These are phyloP conservation scores for Octopus sinensis DNA, from an alignment of 1,140 invertebrate species.

Conservation along the genomic window DNA sequence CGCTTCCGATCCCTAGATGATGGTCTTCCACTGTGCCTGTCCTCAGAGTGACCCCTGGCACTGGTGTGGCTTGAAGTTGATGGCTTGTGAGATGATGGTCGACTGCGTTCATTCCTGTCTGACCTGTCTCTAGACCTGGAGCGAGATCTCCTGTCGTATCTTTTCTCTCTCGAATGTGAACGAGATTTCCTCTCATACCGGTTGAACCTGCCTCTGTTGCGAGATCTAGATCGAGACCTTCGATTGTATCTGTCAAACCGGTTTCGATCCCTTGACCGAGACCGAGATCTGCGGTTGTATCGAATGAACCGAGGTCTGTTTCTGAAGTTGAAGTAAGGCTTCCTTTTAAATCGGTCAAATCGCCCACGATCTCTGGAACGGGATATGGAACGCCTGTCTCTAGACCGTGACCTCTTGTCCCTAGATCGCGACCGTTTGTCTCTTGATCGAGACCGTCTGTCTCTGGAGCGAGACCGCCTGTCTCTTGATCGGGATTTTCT, in stretches of 20 bases:
- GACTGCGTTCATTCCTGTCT: constrained; percentile 31
- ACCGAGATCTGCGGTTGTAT: constrained; percentile 18
- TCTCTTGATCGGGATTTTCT: neutral
- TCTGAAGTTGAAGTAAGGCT: constrained; percentile 21
- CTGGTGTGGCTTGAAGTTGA: no score
- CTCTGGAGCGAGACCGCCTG: neutral
- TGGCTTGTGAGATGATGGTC: neutral
- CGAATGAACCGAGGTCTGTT: constrained; percentile 26
- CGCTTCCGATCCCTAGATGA: constrained; percentile 24
- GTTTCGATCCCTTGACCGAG: constrained; percentile 13
- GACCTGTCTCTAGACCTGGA: constrained; percentile 31
- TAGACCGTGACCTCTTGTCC: constrained; percentile 26
- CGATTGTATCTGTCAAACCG: constrained; percentile 24
- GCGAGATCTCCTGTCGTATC: constrained; percentile 34
- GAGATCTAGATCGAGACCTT: constrained; percentile 24
- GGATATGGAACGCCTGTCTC: constrained; percentile 15
- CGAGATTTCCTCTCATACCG: constrained; percentile 28
- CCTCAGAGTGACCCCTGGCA: no score
- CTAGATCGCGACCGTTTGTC: neutral
- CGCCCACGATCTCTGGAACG: neutral
- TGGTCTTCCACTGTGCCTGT: no score
- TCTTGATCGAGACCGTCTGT: constrained; percentile 18
- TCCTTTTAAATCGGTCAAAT: constrained; percentile 23
- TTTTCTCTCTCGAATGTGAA: constrained; percentile 20
- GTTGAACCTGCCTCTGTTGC: constrained; percentile 23